Base-by-base conservation (phyloP, 2,888 invertebrate genomes). In the Muscina levida region DNA sequence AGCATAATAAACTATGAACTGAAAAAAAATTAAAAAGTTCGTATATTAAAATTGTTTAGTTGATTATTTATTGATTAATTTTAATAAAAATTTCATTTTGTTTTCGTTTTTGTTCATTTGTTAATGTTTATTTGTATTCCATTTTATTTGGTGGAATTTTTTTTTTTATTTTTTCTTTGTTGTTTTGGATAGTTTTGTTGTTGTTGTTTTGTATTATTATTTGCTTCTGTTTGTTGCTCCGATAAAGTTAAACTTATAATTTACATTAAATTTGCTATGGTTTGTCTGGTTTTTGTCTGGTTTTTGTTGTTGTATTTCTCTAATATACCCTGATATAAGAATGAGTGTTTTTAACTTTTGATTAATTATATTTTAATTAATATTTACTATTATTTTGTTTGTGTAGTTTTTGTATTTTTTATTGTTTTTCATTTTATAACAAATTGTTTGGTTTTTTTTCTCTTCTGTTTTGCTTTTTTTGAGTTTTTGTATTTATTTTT, bases 271-370 rank as follows among this genome's bases (percentile, higher is more conserved):
- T 42, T 71, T 70, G 48, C 24, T 44, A 48, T 13, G 17, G 3
- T 37, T 59, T 42, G n/a, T n/a, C n/a, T 22, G 37, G n/a, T 73
- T 56, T 48, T 8, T 37, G 44, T 22, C 66, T 10, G 26, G 31
- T 6, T 51, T 42, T 2, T 73, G 53, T 37, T 51, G 71, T 67
- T 72, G 62, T 62, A 62, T 62, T 62, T 62, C 62, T 62, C 62
- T 31, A 53, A 57, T 76, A 77, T 81, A 81, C 80, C 80, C 80
- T 81, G 80, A 81, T 81, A 77, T 74, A 74, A 74, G 67, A 71
- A 81, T 67, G 74, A 81, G 66, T 77, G 80, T 81, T 81, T 74
- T 74, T 53, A 81, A 77, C 80, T 81, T 81, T 81, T 77, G 80
- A 81, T 81, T 81, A 80, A 53, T 53, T 44, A 22, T 51, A 10